Base-by-base conservation (phyloP, 1,140 invertebrate species). In the Caenorhabditis latens region DNA sequence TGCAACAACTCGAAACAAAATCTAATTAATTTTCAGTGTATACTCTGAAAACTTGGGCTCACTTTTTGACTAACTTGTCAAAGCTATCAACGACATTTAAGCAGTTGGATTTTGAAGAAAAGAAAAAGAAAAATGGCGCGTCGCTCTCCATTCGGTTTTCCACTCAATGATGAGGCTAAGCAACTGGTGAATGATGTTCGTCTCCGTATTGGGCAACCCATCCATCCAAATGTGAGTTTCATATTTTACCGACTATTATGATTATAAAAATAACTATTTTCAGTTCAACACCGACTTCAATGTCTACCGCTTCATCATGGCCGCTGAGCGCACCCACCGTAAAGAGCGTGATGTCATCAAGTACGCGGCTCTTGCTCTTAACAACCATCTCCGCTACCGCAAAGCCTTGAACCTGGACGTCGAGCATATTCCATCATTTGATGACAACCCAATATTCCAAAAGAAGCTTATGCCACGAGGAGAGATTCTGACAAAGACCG, bases 261-360 rank as follows among this genome's bases (percentile, higher is more conserved):
- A 1, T 4, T 50, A 16, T 11, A 50, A 50, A 53, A 53, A 53
- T 8, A 53, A 53, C 50, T 83, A 86, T 58, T 63, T 91, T 84
- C 67, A 92, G 90, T 92, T 91, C 82, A 89, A 92, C 83, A 91
- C 90, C 8, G 92, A 92, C 63, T 92, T 92, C 91, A 92, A 92
- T 84, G 88, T 92, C 32, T 93, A 90, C 83, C 91, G 91, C 21
- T 92, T 92, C 83, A 61, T 92, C 40, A 55, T 92, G 75, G 87
- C 89, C 67, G 89, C 91, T 16, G 91, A 92, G 82, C 53, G 90
- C 50, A 61, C 67, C 13, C 84, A 89, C 85, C 90, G 90, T 55
- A 90, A 84, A 53, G 84, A 87, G 32, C 89, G 90, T 42, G 91
- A 92, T 9, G 86, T 92, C 71, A 86, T 92, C 24, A 91, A 92